Evolutionary conservation across 2,888 invertebrate genomes (phyloP).

Genomic region (Xestia rhomboidea): DNA sequence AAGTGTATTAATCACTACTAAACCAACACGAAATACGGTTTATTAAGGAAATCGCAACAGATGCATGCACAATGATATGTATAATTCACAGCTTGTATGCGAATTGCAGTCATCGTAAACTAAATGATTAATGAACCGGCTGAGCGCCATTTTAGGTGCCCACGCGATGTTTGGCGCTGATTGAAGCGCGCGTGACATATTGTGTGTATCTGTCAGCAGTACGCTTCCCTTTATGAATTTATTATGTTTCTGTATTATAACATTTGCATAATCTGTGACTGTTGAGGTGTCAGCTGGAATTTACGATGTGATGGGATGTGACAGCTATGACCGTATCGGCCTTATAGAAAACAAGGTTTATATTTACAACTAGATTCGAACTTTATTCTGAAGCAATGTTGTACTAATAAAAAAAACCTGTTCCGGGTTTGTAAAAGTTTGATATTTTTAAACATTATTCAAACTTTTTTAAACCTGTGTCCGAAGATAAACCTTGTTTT

Average conservation of each 20-base stretch:
- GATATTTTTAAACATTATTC: neutral
- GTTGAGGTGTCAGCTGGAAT: neutral
- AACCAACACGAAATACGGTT: neutral
- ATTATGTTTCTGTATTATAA: conserved; percentile 36
- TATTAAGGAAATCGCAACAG: conserved; percentile 23
- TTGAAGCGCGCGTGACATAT: conserved; percentile 22
- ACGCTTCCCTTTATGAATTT: conserved; percentile 17
- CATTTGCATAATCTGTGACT: conserved; percentile 35
- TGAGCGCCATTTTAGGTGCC: conserved; percentile 21
- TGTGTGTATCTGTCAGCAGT: conserved; percentile 15
- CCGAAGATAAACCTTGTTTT: neutral
- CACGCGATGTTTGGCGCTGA: conserved; percentile 31
- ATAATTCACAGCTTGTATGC: conserved; percentile 16
- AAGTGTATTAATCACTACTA: neutral
- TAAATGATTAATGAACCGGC: conserved; percentile 33
- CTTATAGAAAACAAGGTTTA: neutral
- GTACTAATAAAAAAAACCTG: neutral
- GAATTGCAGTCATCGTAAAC: conserved; percentile 29
- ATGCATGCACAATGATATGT: conserved; percentile 34
- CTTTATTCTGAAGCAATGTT: neutral
- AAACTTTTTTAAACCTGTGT: too few species aligned
- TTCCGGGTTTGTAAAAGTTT: neutral
- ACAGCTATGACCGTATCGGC: neutral
- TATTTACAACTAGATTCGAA: neutral
- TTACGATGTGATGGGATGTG: conserved; percentile 5